Conservation (phyloP, 2,888 invertebrate genomes). For the Watsonalla binaria region DNA sequence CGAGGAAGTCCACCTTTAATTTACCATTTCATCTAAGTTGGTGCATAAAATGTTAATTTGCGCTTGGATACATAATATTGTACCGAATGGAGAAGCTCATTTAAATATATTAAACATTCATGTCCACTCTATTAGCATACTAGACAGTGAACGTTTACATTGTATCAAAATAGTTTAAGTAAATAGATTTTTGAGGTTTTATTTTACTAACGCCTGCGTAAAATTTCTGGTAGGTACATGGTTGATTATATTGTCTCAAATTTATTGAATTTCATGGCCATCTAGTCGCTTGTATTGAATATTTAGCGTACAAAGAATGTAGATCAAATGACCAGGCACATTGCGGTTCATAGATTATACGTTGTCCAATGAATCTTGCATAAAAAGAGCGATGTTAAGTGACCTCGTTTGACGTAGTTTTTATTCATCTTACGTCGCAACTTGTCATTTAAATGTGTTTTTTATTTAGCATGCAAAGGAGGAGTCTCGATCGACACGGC, state of each 20-base stretch:
- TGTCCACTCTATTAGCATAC: conserved; percentile 14
- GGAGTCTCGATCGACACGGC: conserved; percentile 26
- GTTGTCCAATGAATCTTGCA: conserved; percentile 23
- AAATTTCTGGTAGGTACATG: conserved; percentile 14
- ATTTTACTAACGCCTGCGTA: neutral
- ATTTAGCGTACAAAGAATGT: conserved; percentile 22
- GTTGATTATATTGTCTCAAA: conserved; percentile 20
- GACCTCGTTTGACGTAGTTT: conserved; percentile 41
- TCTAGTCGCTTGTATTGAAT: conserved; percentile 28
- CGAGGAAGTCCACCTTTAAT: neutral
- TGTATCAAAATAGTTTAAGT: conserved; percentile 13
- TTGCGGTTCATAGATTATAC: conserved; percentile 9
- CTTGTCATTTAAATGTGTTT: conserved; percentile 23
- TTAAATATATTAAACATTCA: conserved; percentile 12
- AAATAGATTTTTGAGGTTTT: conserved; percentile 6
- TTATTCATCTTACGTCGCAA: conserved; percentile 33
- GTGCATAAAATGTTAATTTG: neutral
- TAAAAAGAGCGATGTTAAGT: conserved; percentile 19
- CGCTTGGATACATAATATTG: conserved; percentile 1
- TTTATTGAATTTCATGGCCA: conserved; percentile 36
- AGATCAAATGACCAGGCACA: neutral
- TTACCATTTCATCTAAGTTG: neutral
- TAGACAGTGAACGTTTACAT: conserved; percentile 14
- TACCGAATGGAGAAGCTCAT: conserved; percentile 2
- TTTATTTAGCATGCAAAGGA: conserved; percentile 23